Evolutionary conservation across 2,888 invertebrate genomes (phyloP), one percentile per base, ranked within the genome.

Genomic region (Aphidoletes aphidimyza): DNA sequence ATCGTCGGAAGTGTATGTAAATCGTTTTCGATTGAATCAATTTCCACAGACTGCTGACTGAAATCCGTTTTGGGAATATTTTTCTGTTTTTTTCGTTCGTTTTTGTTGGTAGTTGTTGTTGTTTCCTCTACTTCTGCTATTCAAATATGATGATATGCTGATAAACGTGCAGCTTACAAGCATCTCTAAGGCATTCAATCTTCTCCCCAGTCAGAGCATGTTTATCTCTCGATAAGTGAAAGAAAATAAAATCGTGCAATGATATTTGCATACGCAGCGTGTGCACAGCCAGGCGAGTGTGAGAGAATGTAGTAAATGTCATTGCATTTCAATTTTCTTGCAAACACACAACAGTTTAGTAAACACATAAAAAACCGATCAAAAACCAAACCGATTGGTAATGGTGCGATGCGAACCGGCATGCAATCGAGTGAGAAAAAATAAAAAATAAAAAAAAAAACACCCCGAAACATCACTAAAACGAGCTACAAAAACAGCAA

Each of bases 241-340:
- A 69, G 69, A 69, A 69, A 69, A 69, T 69, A 69, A 69, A 26
- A 69, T 69, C 69, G 14, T 69, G 69, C 69, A 3, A 69, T 69
- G 69, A 69, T 69, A 69, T 69, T 69, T 69, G 69, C 69, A 69
- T 69, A 69, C 69, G 69, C 69, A 69, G 30, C 69, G 34, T 30
- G 69, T 30, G 30, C 69, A 14, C 26, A 69, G 30, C 14, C n/a
- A n/a, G n/a, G n/a, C n/a, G n/a, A 30, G 22, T 30, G 69, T 69
- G 19, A 3, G 81, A 37, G 36, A 26, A 78, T 78, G 36, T 81
- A 81, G 81, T 81, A 37, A 81, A 81, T 81, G 81, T 81, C 81
- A 81, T 81, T 81, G 81, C 81, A 81, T 81, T 81, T 81, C 81
- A 81, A 81, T 81, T 81, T 81, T 81, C 81, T 81, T 39, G 37